These are phyloP conservation scores for Kobus ellipsiprymnus DNA, from an alignment of 2,113 vertebrate genomes.

Conservation along the genomic window DNA sequence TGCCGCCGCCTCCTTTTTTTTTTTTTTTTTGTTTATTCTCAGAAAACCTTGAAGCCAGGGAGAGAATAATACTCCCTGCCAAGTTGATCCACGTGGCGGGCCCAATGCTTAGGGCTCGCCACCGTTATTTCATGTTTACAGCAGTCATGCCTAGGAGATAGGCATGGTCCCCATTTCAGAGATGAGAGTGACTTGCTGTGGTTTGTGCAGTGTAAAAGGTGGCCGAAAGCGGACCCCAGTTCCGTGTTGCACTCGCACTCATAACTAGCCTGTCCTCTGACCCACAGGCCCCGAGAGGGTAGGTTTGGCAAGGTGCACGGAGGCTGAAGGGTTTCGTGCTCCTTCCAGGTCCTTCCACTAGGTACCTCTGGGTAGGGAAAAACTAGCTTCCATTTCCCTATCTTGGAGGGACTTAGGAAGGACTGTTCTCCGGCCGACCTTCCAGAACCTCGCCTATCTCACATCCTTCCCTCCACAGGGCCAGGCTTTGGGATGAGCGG, in stretches of 20 bases:
- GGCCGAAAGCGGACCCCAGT: not conserved
- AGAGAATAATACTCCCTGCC: not conserved
- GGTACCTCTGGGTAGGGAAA: not conserved
- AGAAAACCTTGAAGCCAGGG: not conserved
- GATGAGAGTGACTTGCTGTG: not conserved
- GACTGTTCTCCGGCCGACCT: not conserved
- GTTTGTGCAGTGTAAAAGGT: not conserved
- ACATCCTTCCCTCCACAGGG: not conserved
- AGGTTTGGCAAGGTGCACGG: not conserved
- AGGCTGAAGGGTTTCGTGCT: not conserved
- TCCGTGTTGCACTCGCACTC: rapidly evolving
- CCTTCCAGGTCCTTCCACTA: not conserved
- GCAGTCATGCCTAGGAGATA: not conserved
- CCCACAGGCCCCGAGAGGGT: not conserved
- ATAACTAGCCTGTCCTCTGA: not conserved
- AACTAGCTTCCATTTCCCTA: not conserved
- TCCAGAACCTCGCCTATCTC: not conserved
- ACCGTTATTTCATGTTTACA: not conserved
- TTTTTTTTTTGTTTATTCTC: not conserved
- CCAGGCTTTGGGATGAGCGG: conserved; percentile 78
- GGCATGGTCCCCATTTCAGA: not conserved
- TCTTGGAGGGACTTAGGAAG: not conserved
- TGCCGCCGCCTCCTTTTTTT: rapidly evolving
- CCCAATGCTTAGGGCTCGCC: not conserved
- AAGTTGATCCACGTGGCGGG: not conserved